Base-by-base conservation (phyloP, 2,113 vertebrate genomes). In the Mobula birostris region DNA sequence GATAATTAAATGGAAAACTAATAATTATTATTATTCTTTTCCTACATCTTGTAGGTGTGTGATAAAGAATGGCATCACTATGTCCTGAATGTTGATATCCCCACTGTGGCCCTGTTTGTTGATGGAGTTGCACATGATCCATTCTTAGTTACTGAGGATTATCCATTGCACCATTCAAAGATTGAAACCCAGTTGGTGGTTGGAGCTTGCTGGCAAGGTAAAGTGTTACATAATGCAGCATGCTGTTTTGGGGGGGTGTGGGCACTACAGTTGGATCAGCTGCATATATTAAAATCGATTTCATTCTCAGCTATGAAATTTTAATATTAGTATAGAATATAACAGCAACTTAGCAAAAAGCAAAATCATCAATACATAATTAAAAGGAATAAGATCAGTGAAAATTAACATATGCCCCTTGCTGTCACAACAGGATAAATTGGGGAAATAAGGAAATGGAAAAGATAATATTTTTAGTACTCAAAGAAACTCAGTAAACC, bases 11-110 rank as follows among this genome's bases (percentile, higher is more conserved):
- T 48, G 48, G 48, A 48, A 48, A 48, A 48, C 3, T 48, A 48
- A 48, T 48, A 48, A 48, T 48, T 2, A 48, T 48, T 66, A 40
- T 70, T 40, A 2, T 90, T 90, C 5, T 24, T 48, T 79, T 14
- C 61, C 94, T 56, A 36, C 0, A 40, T 85, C 56, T 17, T 94
- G 5, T 94, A 99, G 99, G 98, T 97, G 87, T 99, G 99, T 95
- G 99, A 99, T 94, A 98, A 98, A 94, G 98, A 99, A 72, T 99
- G 99, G 99, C 99, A 99, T 94, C 99, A 99, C 96, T 99, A 99
- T 0, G 98, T 99, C 5, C 96, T 99, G 95, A 99, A 97, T 0
- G 97, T 99, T 19, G 99, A 99, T 24, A 97, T 98, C 94, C 98
- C 98, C 0, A 94, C 96, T 0, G 98, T 98, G 94, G 97, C 97